Percentiles rank a stretch among this genome's conserved stretches.
phyloP scores from a whole-genome alignment of 1,140 invertebrate genomes.

The Pentalonia nigronervosa region DNA sequence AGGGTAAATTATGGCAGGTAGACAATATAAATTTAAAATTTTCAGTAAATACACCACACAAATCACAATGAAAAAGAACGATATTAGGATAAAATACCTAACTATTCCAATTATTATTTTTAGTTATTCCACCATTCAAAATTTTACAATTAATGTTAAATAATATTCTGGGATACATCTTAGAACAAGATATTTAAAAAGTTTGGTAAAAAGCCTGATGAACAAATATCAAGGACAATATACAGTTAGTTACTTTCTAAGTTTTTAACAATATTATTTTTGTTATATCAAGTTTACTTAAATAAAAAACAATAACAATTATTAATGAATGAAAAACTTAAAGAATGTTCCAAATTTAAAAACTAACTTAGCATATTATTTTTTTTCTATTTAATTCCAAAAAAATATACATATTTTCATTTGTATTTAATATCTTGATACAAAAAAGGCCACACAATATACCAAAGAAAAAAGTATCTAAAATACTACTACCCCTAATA shows the following conservation, averaged over 20 bases:
- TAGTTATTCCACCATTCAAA: not conserved
- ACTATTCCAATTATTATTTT: not conserved
- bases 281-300: too few species aligned
- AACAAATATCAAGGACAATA: not conserved
- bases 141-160: not conserved
- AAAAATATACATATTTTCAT: too few species aligned
- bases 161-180: not conserved
- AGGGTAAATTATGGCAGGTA: not conserved
- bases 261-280: too few species aligned
- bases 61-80: not conserved
- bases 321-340: too few species aligned
- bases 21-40: not conserved
- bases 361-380: too few species aligned
- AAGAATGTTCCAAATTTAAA: too few species aligned
- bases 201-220: not conserved
- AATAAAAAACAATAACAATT: too few species aligned
- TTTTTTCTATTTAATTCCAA: too few species aligned
- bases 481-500: too few species aligned
- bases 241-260: not conserved
- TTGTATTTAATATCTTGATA: too few species aligned
- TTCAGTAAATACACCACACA: not conserved
- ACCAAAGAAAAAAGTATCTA: too few species aligned
- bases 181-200: not conserved
- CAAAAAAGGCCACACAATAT: too few species aligned
- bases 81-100: not conserved